Evolutionary conservation across 2,113 vertebrate species (phyloP).

Genomic region (Pygoscelis adeliae): DNA sequence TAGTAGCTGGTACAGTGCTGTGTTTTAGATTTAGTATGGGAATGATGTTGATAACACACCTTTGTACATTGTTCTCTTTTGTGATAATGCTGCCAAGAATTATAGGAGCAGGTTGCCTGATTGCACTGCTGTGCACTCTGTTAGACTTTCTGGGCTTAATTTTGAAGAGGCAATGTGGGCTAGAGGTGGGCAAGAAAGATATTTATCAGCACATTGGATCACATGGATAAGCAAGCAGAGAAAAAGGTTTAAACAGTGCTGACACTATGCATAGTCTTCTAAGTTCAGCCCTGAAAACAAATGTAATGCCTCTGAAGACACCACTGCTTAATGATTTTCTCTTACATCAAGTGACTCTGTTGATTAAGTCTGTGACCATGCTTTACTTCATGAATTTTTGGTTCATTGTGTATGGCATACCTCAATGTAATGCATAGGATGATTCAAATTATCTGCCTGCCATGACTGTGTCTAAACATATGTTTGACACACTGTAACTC

Average conservation of each 20-base stretch:
- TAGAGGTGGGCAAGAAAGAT: background rate
- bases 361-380: background rate
- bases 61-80: background rate
- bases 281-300: background rate
- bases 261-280: background rate
- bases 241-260: background rate
- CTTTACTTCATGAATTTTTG: background rate
- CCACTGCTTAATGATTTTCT: background rate
- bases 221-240: background rate
- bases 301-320: background rate
- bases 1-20: no score
- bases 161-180: background rate
- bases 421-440: background rate
- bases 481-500: background rate
- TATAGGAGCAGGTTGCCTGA: background rate
- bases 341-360: background rate
- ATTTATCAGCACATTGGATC: background rate
- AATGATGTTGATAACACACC: no score
- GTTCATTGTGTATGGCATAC: background rate
- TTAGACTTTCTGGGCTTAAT: background rate
- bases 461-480: background rate
- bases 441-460: background rate
- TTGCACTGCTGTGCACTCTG: background rate
- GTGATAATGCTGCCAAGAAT: background rate
- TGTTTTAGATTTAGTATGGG: no score